Base-by-base conservation (phyloP, 2,797 vertebrate species). In the Ptychadena robeensis region DNA sequence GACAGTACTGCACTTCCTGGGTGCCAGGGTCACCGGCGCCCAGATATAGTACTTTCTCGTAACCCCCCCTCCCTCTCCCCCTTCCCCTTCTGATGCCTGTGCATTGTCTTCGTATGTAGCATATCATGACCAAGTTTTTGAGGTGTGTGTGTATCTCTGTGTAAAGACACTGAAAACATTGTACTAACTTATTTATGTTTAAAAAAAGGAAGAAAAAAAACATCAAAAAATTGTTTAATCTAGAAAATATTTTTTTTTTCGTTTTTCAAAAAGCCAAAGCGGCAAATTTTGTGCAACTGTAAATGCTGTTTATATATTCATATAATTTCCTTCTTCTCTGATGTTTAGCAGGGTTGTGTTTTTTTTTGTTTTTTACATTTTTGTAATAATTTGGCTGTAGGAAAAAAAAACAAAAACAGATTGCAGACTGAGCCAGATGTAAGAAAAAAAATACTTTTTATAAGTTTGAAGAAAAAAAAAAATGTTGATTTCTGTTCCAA, bases 91-190 rank as follows among this genome's bases (percentile, higher is more conserved):
- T 57, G 53, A 74, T 27, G 69, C 77, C 74, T 69, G 59, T 72
- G 89, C 88, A 89, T 92, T 92, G 87, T 91, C 88, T 91, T 87
- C 91, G 90, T 92, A 91, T 86, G 79, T 92, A 83, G 69, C 69
- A 73, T 79, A 32, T 65, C 74, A 71, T 83, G 74, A 78, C 75
- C 67, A 48, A 32, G 67, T 68, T 65, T 64, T 65, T 79, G 74
- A 73, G 69, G 48, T 91, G 91, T 91, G 88, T 94, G 93, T 94
- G 93, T 90, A 94, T 94, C 94, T 94, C 91, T 93, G 90, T 95
- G 93, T 98, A 97, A 97, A 99, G 95, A 98, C 96, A 98, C 97
- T 98, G 97, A 98, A n/a, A 95, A 97, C 98, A 97, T 95, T 98
- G 96, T 97, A 98, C 96, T 98, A 98, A 99, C 95, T 99, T 98